phyloP scores from a whole-genome alignment of 2,888 invertebrate genomes.

The Megamerina dolium region DNA sequence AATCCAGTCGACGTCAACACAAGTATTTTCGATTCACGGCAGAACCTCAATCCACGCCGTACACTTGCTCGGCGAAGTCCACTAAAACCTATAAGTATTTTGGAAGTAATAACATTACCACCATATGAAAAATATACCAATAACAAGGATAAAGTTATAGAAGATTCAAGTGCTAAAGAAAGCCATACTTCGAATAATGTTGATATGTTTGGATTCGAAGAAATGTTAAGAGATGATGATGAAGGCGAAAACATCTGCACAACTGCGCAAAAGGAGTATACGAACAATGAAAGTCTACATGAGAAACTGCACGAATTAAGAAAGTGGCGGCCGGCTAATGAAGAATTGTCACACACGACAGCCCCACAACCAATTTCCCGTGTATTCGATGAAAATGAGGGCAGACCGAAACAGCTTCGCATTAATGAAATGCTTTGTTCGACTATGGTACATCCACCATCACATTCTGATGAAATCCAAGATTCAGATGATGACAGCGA shows the following conservation, averaged over 20 bases:
- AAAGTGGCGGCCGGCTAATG: conserved; percentile 26
- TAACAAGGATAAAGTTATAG: not conserved
- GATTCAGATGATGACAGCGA: conserved; percentile 5
- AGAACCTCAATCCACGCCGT: conserved; percentile 33
- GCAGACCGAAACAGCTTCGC: conserved; percentile 23
- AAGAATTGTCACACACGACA: conserved; percentile 19
- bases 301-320: conserved; percentile 31
- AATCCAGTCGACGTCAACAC: conserved; percentile 17
- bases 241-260: not conserved
- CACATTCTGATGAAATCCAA: conserved; percentile 4
- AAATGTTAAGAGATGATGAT: conserved; percentile 8
- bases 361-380: conserved; percentile 10
- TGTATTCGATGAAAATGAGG: conserved; percentile 28
- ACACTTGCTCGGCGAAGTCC: conserved; percentile 34
- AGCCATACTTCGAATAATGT: not conserved
- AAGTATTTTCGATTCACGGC: conserved; percentile 21
- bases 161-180: not conserved
- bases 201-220: conserved; percentile 16
- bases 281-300: conserved; percentile 18
- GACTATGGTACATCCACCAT: conserved; percentile 31
- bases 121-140: conserved; percentile 27
- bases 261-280: not conserved
- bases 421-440: conserved; percentile 41
- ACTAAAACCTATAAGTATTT: conserved; percentile 38
- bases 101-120: conserved; percentile 38